Percentiles rank a stretch among this genome's conserved stretches.
phyloP scores from a whole-genome alignment of 2,888 invertebrate species.

The Microplitis deprimator region DNA sequence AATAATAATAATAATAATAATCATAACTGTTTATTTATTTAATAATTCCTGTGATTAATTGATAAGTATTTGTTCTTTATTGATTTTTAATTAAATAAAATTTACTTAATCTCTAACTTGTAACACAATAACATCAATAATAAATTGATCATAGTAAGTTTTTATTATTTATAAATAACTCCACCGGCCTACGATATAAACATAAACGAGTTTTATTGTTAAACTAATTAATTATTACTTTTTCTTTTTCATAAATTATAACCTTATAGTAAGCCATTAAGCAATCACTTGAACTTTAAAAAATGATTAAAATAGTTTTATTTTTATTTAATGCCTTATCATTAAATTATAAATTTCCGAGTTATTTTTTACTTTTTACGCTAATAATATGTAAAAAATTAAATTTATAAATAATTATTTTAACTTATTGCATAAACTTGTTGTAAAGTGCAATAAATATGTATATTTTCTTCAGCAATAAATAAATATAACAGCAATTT shows the following conservation, averaged over 20 bases:
- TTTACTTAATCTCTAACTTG: neutral
- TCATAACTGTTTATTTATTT: conserved; percentile 50
- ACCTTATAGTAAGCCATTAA: neutral
- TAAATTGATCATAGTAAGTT: neutral
- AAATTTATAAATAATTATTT: neutral
- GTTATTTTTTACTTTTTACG: conserved; percentile 33
- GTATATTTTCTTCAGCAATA: conserved; percentile 63
- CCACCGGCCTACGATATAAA: too few species aligned
- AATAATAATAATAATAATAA: conserved; percentile 43
- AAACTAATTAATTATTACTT: neutral
- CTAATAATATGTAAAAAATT: neutral
- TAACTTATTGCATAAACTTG: conserved; percentile 31
- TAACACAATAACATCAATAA: too few species aligned
- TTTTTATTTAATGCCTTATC: neutral
- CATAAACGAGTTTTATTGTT: neutral
- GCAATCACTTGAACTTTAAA: too few species aligned
- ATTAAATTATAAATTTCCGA: neutral
- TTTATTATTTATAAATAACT: neutral
- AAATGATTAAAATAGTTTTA: neutral
- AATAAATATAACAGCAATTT: conserved; percentile 46
- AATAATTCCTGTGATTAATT: conserved; percentile 40
- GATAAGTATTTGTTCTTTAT: conserved; percentile 20
- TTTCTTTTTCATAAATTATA: neutral
- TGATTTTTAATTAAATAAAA: neutral
- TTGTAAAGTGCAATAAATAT: conserved; percentile 49